phyloP scores from a whole-genome alignment of 2,113 vertebrate genomes.

The Heterotis niloticus region DNA sequence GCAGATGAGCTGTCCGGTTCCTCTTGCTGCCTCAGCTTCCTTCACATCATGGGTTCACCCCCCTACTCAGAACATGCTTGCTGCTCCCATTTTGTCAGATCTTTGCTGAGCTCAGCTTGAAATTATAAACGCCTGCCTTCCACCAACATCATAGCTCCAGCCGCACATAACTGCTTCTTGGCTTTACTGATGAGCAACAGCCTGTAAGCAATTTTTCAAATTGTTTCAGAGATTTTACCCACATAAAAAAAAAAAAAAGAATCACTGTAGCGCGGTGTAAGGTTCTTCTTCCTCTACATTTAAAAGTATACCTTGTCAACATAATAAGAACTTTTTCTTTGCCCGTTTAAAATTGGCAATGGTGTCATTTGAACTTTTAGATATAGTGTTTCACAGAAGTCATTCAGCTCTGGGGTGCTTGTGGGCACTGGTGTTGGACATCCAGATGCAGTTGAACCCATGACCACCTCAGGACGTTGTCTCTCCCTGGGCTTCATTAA shows the following conservation, averaged over 20 bases:
- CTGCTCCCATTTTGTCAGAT: not conserved
- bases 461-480: not conserved
- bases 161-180: not conserved
- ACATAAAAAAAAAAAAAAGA: not conserved
- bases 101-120: not conserved
- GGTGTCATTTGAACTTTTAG: not conserved
- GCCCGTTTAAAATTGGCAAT: not conserved
- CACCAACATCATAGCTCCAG: not conserved
- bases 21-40: not conserved
- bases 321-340: not conserved
- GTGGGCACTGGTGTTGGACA: not conserved
- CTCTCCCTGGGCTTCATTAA: not conserved
- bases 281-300: not conserved
- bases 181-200: not conserved
- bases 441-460: not conserved
- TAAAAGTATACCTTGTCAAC: not conserved
- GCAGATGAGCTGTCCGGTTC: not conserved
- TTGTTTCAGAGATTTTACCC: slow-evolving; percentile 11
- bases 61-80: not conserved
- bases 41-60: slow-evolving; percentile 6
- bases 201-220: slow-evolving; percentile 23
- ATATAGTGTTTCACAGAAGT: not conserved
- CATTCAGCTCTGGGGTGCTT: not conserved
- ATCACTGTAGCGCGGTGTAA: not conserved
- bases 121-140: not conserved